Conservation (phyloP, 2,797 vertebrate genomes). For the Xyrichtys novacula region DNA sequence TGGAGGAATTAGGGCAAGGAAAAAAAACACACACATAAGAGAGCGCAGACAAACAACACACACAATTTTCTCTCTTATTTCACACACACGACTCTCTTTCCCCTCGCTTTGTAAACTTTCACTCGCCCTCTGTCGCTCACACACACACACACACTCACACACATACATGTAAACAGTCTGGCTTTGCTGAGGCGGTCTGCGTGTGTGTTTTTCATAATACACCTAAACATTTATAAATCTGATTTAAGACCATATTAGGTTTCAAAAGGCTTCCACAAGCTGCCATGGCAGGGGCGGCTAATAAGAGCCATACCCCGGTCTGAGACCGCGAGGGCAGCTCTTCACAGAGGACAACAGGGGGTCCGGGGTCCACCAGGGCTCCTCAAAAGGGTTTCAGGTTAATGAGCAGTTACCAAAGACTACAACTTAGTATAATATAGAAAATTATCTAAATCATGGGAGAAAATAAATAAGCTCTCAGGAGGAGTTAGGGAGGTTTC, state of each 20-base stretch:
- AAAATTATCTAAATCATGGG: background rate
- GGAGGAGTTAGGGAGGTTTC: no score
- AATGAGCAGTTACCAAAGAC: slow-evolving; percentile 32
- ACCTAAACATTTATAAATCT: slow-evolving; percentile 91
- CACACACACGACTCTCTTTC: slow-evolving; percentile 38
- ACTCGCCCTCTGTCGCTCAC: slow-evolving; percentile 16
- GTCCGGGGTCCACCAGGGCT: slow-evolving; percentile 40
- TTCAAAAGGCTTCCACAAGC: slow-evolving; percentile 84
- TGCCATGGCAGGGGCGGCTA: slow-evolving; percentile 79
- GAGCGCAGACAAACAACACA: slow-evolving; percentile 63
- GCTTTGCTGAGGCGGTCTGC: slow-evolving; percentile 51
- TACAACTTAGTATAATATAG: no score
- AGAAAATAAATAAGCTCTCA: no score
- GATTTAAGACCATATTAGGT: slow-evolving; percentile 88
- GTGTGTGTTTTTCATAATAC: slow-evolving; percentile 87
- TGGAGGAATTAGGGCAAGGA: slow-evolving; percentile 75
- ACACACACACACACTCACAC: slow-evolving; percentile 12
- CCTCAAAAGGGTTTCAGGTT: slow-evolving; percentile 33
- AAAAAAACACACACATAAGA: slow-evolving; percentile 50
- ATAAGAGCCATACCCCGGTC: slow-evolving; percentile 83
- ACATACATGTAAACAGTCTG: slow-evolving; percentile 58
- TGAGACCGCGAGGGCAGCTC: slow-evolving; percentile 43
- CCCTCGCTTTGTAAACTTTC: slow-evolving; percentile 29
- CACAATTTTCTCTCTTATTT: slow-evolving; percentile 67
- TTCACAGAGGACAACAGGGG: slow-evolving; percentile 40